Base-by-base conservation (phyloP, 2,113 vertebrate genomes). In the Entelurus aequoreus region DNA sequence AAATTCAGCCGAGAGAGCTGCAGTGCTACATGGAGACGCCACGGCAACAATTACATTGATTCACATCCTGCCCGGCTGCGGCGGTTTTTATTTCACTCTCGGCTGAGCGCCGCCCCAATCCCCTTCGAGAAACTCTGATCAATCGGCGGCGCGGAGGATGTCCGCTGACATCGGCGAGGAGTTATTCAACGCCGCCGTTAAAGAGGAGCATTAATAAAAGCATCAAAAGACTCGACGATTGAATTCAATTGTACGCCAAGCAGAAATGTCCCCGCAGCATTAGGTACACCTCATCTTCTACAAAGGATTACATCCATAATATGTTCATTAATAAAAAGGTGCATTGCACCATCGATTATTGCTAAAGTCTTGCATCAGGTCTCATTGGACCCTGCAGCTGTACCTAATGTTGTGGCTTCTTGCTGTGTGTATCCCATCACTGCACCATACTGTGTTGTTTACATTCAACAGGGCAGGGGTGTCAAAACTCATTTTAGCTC, bases 111-210 rank as follows among this genome's bases (percentile, higher is more conserved):
- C 12, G 8, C 19, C 52, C n/a, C 37, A 40, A 19, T 6, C 55
- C n/a, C 55, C 13, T 10, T n/a, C 4, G 19, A 69, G 50, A 50
- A 73, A 58, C 71, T 4, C 49, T 28, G 66, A 75, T 79, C 64
- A 69, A 75, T 80, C 66, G 49, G 56, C 63, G 54, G 53, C 66
- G 56, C 52, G 57, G 69, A 10, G 1, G 54, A 37, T 37, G 48
- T 56, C 9, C 71, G 60, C 68, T 69, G 44, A 60, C 21, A 72
- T 64, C 54, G 60, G 50, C 16, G 5, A 72, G 62, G 54, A 74
- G 62, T 75, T 67, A 68, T 78, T 80, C 70, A 74, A 71, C 75
- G 69, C 67, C 0, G 48, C 56, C 63, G 76, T 82, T 78, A 68
- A 79, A 74, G 52, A 72, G 19, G 38, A 65, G 70, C 49, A 76